Conservation (phyloP, 64 coral and sea anemone species). For the Catalaphyllia jardinei region DNA sequence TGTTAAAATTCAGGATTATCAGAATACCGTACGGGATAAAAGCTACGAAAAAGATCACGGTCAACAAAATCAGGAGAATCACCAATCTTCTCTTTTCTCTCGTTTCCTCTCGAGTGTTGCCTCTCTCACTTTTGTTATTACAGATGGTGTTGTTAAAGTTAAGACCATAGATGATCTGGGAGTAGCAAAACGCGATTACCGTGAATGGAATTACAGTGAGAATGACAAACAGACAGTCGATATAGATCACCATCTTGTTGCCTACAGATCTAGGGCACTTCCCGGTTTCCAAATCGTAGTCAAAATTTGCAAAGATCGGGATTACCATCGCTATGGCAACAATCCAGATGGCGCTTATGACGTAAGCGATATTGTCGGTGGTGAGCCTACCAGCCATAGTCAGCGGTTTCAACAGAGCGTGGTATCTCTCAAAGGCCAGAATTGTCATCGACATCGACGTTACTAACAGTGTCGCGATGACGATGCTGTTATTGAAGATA, state of each 20-base stretch:
- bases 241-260: constrained; percentile 27
- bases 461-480: constrained; percentile 48
- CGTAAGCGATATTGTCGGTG: constrained; percentile 45
- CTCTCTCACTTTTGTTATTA: constrained; percentile 26
- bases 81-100: constrained; percentile 67
- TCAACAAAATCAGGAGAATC: constrained; percentile 52
- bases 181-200: constrained; percentile 68
- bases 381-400: constrained; percentile 44
- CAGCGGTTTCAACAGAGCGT: constrained; percentile 71
- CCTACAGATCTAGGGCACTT: not conserved
- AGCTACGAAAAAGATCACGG: constrained; percentile 72
- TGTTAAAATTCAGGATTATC: constrained; percentile 37
- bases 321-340: constrained; percentile 38
- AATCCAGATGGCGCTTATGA: constrained; percentile 57
- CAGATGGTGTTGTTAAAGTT: constrained; percentile 78
- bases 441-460: constrained; percentile 62
- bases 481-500: constrained; percentile 19
- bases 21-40: constrained; percentile 68
- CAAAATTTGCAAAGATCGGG: constrained; percentile 50
- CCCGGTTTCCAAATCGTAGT: not conserved
- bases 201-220: constrained; percentile 55
- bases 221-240: constrained; percentile 51
- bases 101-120: constrained; percentile 36
- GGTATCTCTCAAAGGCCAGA: constrained; percentile 67
- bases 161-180: constrained; percentile 58